Evolutionary conservation across 2,113 vertebrate genomes (phyloP).

Genomic region (Heterocephalus glaber): DNA sequence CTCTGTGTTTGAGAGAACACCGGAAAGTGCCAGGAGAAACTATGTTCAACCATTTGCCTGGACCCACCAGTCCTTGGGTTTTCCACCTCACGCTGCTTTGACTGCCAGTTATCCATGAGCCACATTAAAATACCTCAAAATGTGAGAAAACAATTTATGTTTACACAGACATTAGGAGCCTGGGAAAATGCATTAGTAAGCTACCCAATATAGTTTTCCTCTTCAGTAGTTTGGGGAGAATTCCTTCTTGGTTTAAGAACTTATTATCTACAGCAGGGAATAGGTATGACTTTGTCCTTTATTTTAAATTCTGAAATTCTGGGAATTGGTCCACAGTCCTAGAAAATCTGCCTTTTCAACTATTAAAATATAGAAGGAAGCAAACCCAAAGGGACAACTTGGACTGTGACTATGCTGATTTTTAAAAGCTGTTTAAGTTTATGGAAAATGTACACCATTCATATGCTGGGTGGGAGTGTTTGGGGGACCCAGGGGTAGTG

Average conservation of each 20-base stretch:
- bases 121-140: neutral
- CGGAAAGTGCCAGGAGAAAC: neutral
- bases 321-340: conserved; percentile 13
- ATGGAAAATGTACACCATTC: neutral
- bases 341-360: neutral
- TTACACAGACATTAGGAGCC: neutral
- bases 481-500: neutral
- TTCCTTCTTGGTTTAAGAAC: conserved; percentile 37
- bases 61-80: neutral
- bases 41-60: neutral
- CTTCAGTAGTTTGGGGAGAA: neutral
- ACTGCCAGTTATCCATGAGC: neutral
- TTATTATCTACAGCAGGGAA: neutral
- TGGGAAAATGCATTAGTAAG: neutral
- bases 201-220: neutral
- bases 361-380: neutral
- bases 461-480: too few species aligned
- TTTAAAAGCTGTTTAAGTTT: neutral
- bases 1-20: neutral
- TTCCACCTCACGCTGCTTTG: neutral
- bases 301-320: conserved; percentile 63
- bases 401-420: neutral
- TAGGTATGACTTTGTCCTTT: neutral
- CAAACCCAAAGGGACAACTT: neutral
- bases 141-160: neutral